Conservation (phyloP, 2,797 vertebrate genomes). For the Gymnocypris eckloni region DNA sequence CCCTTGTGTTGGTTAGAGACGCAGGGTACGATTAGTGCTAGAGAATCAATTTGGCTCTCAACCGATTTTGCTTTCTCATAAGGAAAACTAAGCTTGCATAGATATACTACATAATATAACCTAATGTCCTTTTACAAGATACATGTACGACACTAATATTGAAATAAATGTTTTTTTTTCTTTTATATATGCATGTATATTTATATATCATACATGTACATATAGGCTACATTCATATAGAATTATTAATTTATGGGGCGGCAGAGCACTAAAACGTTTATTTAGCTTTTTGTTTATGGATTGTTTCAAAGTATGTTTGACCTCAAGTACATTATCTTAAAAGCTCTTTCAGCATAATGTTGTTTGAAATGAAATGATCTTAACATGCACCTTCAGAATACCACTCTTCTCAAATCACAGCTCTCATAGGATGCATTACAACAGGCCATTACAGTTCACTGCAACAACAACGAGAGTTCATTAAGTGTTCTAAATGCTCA, state of each 20-base stretch:
- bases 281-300: constrained; percentile 29
- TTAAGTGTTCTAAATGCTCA: neutral
- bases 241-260: constrained; percentile 22
- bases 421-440: neutral
- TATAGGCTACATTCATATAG: constrained; percentile 3
- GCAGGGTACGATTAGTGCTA: constrained; percentile 3
- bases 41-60: constrained; percentile 36
- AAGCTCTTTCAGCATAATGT: constrained; percentile 45
- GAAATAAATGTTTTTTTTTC: neutral
- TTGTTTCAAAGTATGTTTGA: constrained; percentile 28
- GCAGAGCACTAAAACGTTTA: constrained; percentile 17
- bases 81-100: neutral
- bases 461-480: neutral
- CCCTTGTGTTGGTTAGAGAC: constrained; percentile 34
- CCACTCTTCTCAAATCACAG: constrained; percentile 11
- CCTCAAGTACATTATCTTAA: constrained; percentile 44
- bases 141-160: neutral
- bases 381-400: constrained; percentile 27
- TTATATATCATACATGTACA: neutral
- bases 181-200: neutral
- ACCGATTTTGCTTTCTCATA: neutral
- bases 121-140: neutral
- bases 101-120: neutral
- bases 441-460: constrained; percentile 4
- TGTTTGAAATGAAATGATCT: constrained; percentile 39